Evolutionary conservation across 1,140 invertebrate genomes (phyloP).

Genomic region (Copidosoma floridanum): DNA sequence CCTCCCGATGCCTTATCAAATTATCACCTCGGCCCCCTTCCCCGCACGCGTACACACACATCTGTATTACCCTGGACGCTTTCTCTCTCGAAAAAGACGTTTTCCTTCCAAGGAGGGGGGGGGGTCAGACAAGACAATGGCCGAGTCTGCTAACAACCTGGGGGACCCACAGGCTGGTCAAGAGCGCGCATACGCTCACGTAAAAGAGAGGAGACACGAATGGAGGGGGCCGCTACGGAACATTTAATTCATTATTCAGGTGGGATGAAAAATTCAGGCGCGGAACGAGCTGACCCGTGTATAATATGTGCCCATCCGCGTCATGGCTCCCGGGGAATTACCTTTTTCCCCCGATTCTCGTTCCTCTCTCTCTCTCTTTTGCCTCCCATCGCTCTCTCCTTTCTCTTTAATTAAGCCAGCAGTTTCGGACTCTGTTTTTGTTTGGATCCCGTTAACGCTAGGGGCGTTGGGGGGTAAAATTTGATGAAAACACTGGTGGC

Average conservation of each 20-base stretch:
- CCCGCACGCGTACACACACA: not conserved
- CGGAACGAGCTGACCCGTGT: not conserved
- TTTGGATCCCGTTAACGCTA: too few relatives aligned
- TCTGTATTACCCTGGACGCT: slow-evolving; percentile 15
- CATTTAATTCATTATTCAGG: slow-evolving; percentile 58
- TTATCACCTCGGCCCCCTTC: slow-evolving; percentile 49
- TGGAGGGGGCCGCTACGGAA: slow-evolving; percentile 40
- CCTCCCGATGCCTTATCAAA: slow-evolving; percentile 57
- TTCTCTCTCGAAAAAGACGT: slow-evolving; percentile 7
- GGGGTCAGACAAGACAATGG: slow-evolving; percentile 44
- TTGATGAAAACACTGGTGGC: too few relatives aligned
- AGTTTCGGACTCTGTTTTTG: too few relatives aligned
- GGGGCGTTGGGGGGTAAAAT: too few relatives aligned
- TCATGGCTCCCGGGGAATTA: not conserved
- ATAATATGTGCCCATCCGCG: not conserved
- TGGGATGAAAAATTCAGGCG: slow-evolving; percentile 48
- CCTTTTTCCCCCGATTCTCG: not conserved
- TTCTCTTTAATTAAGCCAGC: not conserved
- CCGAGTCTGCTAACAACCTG: slow-evolving; percentile 52
- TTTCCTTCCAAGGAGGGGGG: not conserved
- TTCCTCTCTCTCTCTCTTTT: slow-evolving; percentile 24
- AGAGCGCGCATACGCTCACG: not conserved
- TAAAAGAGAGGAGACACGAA: not conserved
- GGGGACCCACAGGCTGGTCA: slow-evolving; percentile 36
- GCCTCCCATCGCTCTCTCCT: not conserved